These are phyloP conservation scores for Rattus rattus DNA, from an alignment of 2,113 vertebrate genomes.

Conservation along the genomic window DNA sequence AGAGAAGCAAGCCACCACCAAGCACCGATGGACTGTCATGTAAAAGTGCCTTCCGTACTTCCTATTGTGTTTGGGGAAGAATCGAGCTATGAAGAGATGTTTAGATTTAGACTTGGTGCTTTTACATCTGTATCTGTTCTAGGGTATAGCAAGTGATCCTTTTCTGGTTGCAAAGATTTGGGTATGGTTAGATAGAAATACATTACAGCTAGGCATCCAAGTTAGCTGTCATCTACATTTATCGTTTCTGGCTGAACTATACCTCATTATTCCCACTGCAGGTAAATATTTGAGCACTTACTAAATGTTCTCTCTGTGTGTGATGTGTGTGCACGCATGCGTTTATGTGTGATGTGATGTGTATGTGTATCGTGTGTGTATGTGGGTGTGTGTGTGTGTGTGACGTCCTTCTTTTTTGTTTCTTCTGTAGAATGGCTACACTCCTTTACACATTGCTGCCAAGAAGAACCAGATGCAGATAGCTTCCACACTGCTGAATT, in stretches of 20 bases:
- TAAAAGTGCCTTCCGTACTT: not conserved
- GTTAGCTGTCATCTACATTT: not conserved
- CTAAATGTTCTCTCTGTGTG: not conserved
- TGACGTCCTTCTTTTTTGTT: not conserved
- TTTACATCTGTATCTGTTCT: not conserved
- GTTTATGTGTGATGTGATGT: not conserved
- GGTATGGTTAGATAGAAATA: too few relatives aligned
- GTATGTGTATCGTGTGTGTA: not conserved
- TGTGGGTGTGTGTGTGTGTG: not conserved
- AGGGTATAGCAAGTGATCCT: not conserved
- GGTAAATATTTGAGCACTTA: not conserved
- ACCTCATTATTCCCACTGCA: not conserved
- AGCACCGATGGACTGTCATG: not conserved
- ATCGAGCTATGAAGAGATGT: not conserved
- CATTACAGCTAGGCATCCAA: not conserved
- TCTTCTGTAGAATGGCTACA: slow-evolving; percentile 94
- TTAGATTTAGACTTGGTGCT: not conserved
- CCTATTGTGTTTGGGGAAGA: not conserved
- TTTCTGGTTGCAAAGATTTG: not conserved
- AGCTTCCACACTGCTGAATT: slow-evolving; percentile 93
- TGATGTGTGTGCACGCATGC: not conserved
- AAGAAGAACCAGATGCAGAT: slow-evolving; percentile 99
- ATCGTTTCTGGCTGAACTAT: not conserved
- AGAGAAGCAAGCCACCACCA: not conserved
- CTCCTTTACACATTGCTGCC: slow-evolving; percentile 94